These are phyloP conservation scores for Phthorimaea operculella DNA, from an alignment of 1,140 invertebrate genomes.

Conservation along the genomic window DNA sequence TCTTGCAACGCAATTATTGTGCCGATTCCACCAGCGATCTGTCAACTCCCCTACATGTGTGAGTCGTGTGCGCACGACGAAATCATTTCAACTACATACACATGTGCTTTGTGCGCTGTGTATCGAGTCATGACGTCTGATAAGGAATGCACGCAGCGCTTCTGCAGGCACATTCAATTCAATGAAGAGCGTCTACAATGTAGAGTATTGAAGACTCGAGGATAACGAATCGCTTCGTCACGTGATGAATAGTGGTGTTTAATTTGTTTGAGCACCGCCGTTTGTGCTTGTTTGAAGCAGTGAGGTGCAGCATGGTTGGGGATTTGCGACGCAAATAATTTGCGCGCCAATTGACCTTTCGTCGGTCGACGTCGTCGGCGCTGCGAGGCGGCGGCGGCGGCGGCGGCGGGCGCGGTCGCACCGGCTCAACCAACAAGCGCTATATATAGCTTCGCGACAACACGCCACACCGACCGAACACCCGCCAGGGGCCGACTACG, in stretches of 20 bases:
- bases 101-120: neutral
- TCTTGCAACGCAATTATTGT: neutral
- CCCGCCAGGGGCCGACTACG: constrained; percentile 56
- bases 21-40: neutral
- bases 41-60: neutral
- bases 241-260: no score
- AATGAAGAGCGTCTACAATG: neutral
- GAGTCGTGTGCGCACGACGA: neutral
- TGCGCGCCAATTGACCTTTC: constrained; percentile 67
- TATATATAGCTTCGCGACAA: constrained; percentile 63
- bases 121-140: constrained; percentile 1
- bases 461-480: constrained; percentile 43
- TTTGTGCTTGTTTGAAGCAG: neutral
- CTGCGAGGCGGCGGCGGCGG: constrained; percentile 27
- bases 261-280: no score
- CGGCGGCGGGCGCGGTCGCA: constrained; percentile 48
- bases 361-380: constrained; percentile 51
- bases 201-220: neutral
- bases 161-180: neutral
- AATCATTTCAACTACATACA: neutral
- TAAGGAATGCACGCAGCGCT: neutral
- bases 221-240: no score
- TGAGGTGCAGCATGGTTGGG: constrained; percentile 10
- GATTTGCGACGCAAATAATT: constrained; percentile 67
- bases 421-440: constrained; percentile 50